These are phyloP conservation scores for Araneus ventricosus DNA, from an alignment of 1,140 invertebrate genomes.

Conservation along the genomic window DNA sequence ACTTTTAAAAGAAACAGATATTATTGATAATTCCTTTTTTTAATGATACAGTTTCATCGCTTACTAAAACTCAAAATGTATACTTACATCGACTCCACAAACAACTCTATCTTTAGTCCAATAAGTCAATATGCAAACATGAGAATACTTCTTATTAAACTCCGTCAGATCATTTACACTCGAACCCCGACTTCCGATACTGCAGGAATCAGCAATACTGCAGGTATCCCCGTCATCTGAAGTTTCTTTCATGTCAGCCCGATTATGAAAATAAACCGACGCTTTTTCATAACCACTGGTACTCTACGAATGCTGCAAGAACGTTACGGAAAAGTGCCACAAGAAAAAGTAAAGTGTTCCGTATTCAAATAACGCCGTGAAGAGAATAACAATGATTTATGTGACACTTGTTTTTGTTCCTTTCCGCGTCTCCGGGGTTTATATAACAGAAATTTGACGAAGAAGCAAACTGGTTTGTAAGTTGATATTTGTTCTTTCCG, in stretches of 20 bases:
- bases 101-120: conserved; percentile 52
- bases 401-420: conserved; percentile 5
- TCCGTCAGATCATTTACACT: background rate
- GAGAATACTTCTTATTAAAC: conserved; percentile 49
- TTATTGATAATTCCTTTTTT: background rate
- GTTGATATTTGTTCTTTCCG: conserved; percentile 48
- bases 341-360: background rate
- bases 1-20: no score
- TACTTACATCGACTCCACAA: conserved; percentile 48
- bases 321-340: background rate
- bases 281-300: background rate
- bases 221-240: background rate
- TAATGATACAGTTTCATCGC: background rate
- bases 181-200: background rate
- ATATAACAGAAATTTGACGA: conserved; percentile 65
- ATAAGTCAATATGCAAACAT: conserved; percentile 62
- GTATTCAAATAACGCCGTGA: conserved; percentile 18
- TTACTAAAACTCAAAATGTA: no score
- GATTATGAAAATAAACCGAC: background rate
- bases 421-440: background rate
- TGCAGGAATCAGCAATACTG: conserved; percentile 36
- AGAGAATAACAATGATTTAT: conserved; percentile 54
- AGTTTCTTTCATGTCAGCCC: background rate
- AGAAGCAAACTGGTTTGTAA: conserved; percentile 62
- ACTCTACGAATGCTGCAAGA: background rate